Percentiles rank a stretch among this genome's conserved stretches.
Evolutionary conservation across 2,113 vertebrate species (phyloP).

Genomic region (Neofelis nebulosa): DNA sequence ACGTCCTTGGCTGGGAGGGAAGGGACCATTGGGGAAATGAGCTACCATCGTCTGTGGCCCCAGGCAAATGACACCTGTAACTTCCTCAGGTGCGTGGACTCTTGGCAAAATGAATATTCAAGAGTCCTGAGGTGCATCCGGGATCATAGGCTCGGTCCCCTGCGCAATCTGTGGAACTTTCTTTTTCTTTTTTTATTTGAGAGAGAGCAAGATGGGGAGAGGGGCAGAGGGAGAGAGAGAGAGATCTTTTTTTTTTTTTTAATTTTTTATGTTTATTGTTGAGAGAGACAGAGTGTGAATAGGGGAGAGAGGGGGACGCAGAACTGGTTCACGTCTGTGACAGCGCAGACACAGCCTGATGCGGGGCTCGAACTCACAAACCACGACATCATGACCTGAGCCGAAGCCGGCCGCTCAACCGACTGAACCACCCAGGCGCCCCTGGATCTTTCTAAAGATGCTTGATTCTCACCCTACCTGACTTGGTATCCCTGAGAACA

Average conservation of each 20-base stretch:
- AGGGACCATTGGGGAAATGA: conserved; percentile 3
- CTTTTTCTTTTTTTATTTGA: neutral
- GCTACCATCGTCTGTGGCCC: neutral
- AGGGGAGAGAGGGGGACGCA: too few species aligned
- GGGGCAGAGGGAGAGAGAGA: too few species aligned
- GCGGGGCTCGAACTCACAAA: too few species aligned
- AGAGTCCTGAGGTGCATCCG: neutral
- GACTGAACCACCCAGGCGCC: too few species aligned
- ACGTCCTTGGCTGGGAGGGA: neutral
- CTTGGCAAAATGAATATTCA: conserved; percentile 18
- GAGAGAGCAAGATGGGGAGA: too few species aligned
- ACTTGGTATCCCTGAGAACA: neutral
- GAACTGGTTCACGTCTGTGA: too few species aligned
- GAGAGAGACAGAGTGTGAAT: too few species aligned
- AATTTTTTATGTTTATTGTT: too few species aligned
- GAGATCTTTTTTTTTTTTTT: too few species aligned
- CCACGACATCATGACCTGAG: too few species aligned
- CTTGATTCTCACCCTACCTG: neutral
- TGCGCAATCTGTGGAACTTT: neutral
- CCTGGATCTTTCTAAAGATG: neutral
- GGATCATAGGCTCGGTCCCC: neutral
- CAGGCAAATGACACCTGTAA: neutral
- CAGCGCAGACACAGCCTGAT: too few species aligned
- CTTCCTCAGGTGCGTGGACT: neutral
- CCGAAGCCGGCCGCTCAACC: too few species aligned